Conservation (phyloP, 2,797 vertebrate genomes). For the Poecilia wingei region DNA sequence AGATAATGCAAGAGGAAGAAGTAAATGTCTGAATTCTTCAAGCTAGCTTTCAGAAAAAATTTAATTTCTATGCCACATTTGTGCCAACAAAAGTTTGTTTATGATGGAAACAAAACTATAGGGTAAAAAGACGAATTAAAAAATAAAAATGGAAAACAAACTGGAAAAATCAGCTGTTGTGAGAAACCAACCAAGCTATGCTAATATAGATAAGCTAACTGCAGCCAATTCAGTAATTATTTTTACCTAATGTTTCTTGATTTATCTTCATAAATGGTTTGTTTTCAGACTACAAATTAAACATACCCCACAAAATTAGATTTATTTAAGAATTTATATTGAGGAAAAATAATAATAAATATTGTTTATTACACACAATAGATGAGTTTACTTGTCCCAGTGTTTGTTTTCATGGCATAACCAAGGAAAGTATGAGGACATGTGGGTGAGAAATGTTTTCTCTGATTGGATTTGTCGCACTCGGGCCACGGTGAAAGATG, state of each 20-base stretch:
- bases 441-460: constrained; percentile 1
- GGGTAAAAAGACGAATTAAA: background rate
- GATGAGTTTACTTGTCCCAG: background rate
- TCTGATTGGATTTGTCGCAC: constrained; percentile 2
- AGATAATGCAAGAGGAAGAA: background rate
- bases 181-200: background rate
- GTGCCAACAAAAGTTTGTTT: background rate
- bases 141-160: background rate
- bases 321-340: background rate
- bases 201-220: background rate
- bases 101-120: background rate
- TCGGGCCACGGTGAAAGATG: constrained; percentile 7
- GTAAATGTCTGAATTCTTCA: background rate
- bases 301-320: background rate
- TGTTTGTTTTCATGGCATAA: background rate
- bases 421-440: background rate
- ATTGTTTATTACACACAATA: background rate
- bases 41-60: background rate
- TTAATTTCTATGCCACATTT: background rate
- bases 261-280: background rate
- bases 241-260: background rate
- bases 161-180: background rate
- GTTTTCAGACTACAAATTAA: background rate
- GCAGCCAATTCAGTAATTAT: background rate
- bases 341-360: no score